phyloP scores from a whole-genome alignment of 2,888 invertebrate species.

The Scaptomyza parva region DNA sequence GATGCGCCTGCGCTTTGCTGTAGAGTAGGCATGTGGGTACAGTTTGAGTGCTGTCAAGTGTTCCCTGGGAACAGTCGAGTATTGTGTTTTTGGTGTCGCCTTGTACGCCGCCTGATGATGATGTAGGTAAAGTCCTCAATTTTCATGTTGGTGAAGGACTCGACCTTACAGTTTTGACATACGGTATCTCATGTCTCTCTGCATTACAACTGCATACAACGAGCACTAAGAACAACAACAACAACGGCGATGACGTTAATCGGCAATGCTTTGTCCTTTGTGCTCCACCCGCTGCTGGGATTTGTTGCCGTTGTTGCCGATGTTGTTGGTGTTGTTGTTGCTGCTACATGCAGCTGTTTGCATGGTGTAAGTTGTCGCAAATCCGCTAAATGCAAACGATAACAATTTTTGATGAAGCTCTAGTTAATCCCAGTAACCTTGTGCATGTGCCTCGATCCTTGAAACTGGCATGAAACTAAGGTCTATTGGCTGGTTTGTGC shows the following conservation, averaged over 20 bases:
- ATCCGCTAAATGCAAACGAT: constrained; percentile 24
- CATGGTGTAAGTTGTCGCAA: constrained; percentile 19
- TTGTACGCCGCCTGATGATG: constrained; percentile 57
- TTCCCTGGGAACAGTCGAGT: constrained; percentile 43
- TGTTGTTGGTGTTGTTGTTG: constrained; percentile 15
- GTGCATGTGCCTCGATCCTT: constrained; percentile 3
- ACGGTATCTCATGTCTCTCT: constrained; percentile 57
- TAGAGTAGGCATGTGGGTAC: too few relatives aligned
- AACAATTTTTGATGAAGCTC: constrained; percentile 11
- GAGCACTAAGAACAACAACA: constrained; percentile 35
- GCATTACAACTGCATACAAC: constrained; percentile 22
- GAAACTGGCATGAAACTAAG: neutral
- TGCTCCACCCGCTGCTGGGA: neutral
- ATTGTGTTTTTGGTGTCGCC: constrained; percentile 28
- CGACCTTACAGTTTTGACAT: constrained; percentile 76
- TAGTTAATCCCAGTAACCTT: constrained; percentile 6
- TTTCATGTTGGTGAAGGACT: constrained; percentile 71
- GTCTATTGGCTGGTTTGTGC: too few relatives aligned
- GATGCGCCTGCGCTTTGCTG: constrained; percentile 48
- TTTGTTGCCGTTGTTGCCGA: neutral
- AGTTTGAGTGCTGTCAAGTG: too few relatives aligned
- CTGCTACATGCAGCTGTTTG: constrained; percentile 11
- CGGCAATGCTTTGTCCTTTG: constrained; percentile 19
- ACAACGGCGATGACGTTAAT: constrained; percentile 71
- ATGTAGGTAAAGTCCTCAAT: constrained; percentile 76